phyloP scores from a whole-genome alignment of 1,140 invertebrate genomes.

The Episyrphus balteatus region DNA sequence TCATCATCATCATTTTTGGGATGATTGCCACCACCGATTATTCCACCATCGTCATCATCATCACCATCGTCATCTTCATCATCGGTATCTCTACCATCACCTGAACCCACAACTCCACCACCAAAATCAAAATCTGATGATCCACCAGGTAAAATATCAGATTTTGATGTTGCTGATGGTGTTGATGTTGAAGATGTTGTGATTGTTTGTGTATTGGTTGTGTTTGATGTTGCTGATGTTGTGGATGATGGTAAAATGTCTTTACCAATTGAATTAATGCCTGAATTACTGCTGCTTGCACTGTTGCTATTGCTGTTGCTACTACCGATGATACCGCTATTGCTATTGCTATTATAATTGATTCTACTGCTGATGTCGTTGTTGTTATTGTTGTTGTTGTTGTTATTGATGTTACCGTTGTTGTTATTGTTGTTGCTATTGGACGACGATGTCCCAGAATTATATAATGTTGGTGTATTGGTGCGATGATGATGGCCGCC shows the following conservation, averaged over 20 bases:
- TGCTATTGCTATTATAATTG: conserved; percentile 25
- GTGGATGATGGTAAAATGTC: conserved; percentile 11
- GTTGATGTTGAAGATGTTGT: background rate
- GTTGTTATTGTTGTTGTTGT: conserved; percentile 16
- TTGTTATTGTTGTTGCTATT: conserved; percentile 21
- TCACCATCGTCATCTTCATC: conserved; percentile 13
- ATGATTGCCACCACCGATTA: conserved; percentile 2
- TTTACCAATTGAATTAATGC: conserved; percentile 33
- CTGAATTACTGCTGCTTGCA: conserved; percentile 16
- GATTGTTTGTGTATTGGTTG: conserved; percentile 1
- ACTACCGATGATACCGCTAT: conserved; percentile 36
- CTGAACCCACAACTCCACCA: background rate
- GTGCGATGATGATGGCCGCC: conserved; percentile 12
- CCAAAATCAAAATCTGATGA: background rate
- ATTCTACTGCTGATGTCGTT: conserved; percentile 28
- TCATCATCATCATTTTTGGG: conserved; percentile 10
- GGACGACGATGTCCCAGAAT: conserved; percentile 9
- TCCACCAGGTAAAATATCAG: too few species aligned
- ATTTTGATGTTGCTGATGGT: background rate
- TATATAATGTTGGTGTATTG: conserved; percentile 26
- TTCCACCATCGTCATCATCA: conserved; percentile 10
- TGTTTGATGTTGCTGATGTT: conserved; percentile 7
- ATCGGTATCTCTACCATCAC: conserved; percentile 6
- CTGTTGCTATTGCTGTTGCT: conserved; percentile 24
- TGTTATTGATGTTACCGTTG: conserved; percentile 17